Conservation (phyloP, 2,113 vertebrate genomes). For the Himantopus leucocephalus region DNA sequence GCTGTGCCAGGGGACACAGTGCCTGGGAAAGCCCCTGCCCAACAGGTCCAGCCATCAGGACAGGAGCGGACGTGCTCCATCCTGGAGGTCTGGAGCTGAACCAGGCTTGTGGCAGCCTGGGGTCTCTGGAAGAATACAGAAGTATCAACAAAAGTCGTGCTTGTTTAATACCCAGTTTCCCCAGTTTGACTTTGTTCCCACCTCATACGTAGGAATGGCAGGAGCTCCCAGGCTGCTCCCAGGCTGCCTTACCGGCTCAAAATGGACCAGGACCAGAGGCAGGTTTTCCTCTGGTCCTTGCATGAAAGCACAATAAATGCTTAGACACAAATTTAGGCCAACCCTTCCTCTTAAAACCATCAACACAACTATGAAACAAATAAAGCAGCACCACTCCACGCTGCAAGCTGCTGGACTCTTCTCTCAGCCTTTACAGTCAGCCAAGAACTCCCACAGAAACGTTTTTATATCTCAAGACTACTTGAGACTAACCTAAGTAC, state of each 20-base stretch:
- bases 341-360: not conserved
- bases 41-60: fast-evolving
- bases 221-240: not conserved
- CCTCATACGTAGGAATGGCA: fast-evolving
- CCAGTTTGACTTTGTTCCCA: not conserved
- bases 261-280: not conserved
- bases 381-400: not conserved
- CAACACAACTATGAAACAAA: fast-evolving
- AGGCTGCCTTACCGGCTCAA: not conserved
- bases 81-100: not conserved
- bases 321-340: not conserved
- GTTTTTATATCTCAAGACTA: conserved; percentile 51
- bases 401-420: not conserved
- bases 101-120: fast-evolving
- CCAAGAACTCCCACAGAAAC: conserved; percentile 59
- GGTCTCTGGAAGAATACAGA: not conserved
- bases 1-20: not conserved
- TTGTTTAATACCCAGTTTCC: too few species aligned
- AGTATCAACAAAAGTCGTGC: fast-evolving
- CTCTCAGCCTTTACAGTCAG: not conserved
- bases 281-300: not conserved
- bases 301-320: fast-evolving
- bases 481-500: conserved; percentile 53
- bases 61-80: not conserved
- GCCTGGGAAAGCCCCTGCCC: not conserved